Percentiles rank a stretch among this genome's conserved stretches.
Evolutionary conservation across 2,888 invertebrate genomes (phyloP).

Genomic region (Cerceris ruficornis): DNA sequence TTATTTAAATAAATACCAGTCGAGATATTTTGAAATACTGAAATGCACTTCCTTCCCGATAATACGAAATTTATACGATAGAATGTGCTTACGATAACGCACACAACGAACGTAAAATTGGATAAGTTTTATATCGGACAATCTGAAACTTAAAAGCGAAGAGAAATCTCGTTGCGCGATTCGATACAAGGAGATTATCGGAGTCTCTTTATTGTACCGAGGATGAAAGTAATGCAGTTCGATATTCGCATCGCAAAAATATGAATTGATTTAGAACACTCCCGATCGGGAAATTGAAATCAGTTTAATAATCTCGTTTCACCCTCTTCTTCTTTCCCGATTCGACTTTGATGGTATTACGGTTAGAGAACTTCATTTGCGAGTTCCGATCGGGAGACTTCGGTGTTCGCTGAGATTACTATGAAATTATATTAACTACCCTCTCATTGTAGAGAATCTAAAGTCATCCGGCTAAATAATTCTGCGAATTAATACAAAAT

Average conservation of each 20-base stretch:
- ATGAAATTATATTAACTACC: neutral
- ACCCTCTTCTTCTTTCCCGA: neutral
- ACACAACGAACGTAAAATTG: neutral
- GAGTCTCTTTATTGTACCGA: conserved; percentile 4
- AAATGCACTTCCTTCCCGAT: too few relatives aligned
- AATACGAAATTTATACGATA: too few relatives aligned
- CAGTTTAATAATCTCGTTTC: conserved; percentile 8
- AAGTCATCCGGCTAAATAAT: too few relatives aligned
- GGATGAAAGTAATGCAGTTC: neutral
- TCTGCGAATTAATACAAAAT: too few relatives aligned
- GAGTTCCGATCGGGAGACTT: neutral
- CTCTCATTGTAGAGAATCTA: neutral
- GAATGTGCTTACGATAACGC: too few relatives aligned
- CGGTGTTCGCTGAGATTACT: neutral
- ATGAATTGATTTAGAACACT: neutral
- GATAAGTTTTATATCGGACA: conserved; percentile 9
- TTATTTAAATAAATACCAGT: too few relatives aligned
- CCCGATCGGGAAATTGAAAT: conserved; percentile 10
- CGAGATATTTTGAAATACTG: too few relatives aligned
- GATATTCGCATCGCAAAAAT: neutral
- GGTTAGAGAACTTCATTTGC: neutral
- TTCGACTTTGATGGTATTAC: conserved; percentile 1
- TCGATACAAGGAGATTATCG: conserved; percentile 8
- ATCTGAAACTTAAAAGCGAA: conserved; percentile 4
- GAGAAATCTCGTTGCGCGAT: neutral